Evolutionary conservation across 2,797 vertebrate genomes (phyloP).

Genomic region (Cetoscarus ocellatus): DNA sequence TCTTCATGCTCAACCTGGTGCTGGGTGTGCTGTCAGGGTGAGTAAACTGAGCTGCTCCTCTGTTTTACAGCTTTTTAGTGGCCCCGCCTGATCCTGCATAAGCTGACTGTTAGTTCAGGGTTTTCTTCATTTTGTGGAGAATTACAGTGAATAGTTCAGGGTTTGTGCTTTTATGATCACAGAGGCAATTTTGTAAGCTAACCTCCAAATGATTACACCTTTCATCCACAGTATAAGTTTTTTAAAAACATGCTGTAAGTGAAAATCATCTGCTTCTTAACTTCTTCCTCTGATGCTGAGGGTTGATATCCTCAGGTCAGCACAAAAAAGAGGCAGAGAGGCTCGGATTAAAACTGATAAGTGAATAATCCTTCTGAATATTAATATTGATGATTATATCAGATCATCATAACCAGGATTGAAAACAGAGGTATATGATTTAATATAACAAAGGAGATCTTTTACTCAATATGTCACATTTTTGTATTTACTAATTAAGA

Average conservation of each 20-base stretch:
- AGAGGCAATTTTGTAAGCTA: neutral
- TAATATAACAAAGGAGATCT: too few relatives aligned
- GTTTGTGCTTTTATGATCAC: neutral
- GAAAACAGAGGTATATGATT: neutral
- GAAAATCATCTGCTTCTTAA: neutral
- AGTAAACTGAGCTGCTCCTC: conserved; percentile 55
- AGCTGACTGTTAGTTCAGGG: neutral
- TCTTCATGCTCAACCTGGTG: conserved; percentile 99
- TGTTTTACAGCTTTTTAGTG: neutral
- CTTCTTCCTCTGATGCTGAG: neutral
- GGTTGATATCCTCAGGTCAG: neutral
- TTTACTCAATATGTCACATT: too few relatives aligned
- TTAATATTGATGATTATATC: neutral
- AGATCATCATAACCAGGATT: neutral
- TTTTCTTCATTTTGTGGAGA: neutral
- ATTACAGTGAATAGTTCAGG: too few relatives aligned
- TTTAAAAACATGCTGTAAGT: neutral
- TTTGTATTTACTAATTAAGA: too few relatives aligned
- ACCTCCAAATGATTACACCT: neutral
- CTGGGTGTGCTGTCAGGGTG: conserved; percentile 92
- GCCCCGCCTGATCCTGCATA: neutral
- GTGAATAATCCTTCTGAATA: neutral
- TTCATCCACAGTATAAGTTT: neutral
- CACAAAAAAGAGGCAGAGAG: neutral
- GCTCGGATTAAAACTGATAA: neutral